Evolutionary conservation across 2,113 vertebrate species (phyloP), one percentile per base, ranked within the genome.

Genomic region (Gymnorhina tibicen): DNA sequence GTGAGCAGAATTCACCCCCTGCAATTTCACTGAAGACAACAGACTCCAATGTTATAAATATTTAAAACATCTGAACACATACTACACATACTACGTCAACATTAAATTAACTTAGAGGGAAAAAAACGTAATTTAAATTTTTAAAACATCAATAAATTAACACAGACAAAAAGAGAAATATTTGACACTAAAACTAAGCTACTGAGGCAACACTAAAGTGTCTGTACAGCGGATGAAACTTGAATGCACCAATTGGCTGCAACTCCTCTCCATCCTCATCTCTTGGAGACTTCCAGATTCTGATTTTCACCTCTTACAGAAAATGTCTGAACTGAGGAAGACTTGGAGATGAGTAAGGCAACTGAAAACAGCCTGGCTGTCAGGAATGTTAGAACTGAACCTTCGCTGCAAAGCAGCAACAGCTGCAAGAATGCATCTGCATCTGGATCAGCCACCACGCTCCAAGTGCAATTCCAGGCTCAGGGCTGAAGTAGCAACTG

Each of bases 311-410:
- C 83, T 91, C 93, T 68, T 37, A 21, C 24, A 6, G 78, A 49
- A 89, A 58, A 49, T 13, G 21, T 49, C 67, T 32, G 94, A 85
- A 90, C 46, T 67, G 78, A 91, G 19, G 93, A 73, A 92, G 74
- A 91, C 85, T 92, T 56, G 66, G 95, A 89, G 69, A 74, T 68
- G 92, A 94, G 87, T 64, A 83, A 96, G 85, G 91, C 84, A 91
- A 47, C 46, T 56, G 83, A 46, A 87, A 84, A 75, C 44, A 91
- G 85, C 86, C 83, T 32, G 84, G 68, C 79, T 90, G 76, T 72
- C 35, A 15, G 53, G 69, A 92, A 91, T 27, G 58, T 10, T 33
- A 28, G 13, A 84, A 44, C 16, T 28, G 52, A 95, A 55, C 72
- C 84, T 77, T 41, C 16, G 47, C 93, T 89, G 87, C 81, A 92